These are phyloP conservation scores for Petromus typicus DNA, from an alignment of 2,113 vertebrate species.

Conservation along the genomic window DNA sequence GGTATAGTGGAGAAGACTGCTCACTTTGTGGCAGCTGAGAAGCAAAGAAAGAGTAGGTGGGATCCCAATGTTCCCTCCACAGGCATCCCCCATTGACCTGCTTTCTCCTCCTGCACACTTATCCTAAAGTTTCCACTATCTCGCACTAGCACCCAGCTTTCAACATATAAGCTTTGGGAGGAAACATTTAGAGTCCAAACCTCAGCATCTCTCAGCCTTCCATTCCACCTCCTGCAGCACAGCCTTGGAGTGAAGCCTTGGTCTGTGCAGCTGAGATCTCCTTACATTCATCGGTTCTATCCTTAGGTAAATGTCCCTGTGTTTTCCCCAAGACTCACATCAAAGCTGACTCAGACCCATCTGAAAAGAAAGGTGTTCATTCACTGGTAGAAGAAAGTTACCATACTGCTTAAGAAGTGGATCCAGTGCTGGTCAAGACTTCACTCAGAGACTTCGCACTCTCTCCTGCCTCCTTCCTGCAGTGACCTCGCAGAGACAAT, in stretches of 20 bases:
- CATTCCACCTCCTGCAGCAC: too few species aligned
- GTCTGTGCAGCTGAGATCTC: background rate
- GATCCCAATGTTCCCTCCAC: background rate
- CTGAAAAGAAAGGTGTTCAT: fast-evolving
- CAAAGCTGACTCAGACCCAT: background rate
- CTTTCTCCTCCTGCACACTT: background rate
- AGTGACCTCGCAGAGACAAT: background rate
- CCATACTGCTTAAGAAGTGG: background rate
- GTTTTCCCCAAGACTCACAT: background rate
- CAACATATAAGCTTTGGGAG: background rate
- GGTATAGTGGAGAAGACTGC: background rate
- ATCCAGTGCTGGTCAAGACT: background rate
- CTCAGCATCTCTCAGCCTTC: background rate
- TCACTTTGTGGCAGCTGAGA: background rate
- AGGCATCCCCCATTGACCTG: background rate
- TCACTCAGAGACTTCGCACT: background rate
- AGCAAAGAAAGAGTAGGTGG: background rate
- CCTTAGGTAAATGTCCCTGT: background rate
- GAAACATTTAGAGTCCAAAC: background rate
- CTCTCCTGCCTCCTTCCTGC: background rate
- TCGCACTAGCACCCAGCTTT: background rate
- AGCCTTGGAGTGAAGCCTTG: background rate
- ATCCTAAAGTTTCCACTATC: background rate
- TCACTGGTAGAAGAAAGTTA: background rate
- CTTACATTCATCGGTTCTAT: background rate